Base-by-base conservation (phyloP, 2,113 vertebrate species). In the Diphyllodes magnificus region DNA sequence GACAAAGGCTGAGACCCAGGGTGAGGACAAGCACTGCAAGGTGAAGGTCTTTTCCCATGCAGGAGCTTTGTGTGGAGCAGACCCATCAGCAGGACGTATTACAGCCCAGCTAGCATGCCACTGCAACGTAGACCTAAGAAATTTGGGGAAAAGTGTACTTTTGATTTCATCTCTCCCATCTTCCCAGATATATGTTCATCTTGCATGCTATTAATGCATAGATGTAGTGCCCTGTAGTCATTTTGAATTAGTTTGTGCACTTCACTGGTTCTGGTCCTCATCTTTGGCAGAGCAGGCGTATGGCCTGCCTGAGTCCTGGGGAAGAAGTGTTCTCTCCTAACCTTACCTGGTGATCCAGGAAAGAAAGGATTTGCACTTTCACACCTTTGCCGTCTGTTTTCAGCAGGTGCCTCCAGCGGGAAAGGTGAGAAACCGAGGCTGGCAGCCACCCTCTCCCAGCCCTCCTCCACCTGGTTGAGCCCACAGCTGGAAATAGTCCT, bases 141-240 rank as follows among this genome's bases (percentile, higher is more conserved):
- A 75, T 70, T 1, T 42, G 20, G 25, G 9, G 11, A 5, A 30
- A 82, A 85, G n/a, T 56, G 10, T 45, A 23, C 56, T 82, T 91
- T 83, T 57, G 14, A 23, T 88, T 95, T 86, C 37, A 33, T 77
- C 51, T 92, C 27, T 93, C 31, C 30, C 21, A 16, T 80, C 61
- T 83, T 92, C 35, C 45, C 40, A 14, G 40, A 28, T 2, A 0
- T 47, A 31, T 50, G 83, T 93, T 69, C 59, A 31, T 65, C 44
- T 65, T 22, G 4, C 21, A 4, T 33, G 28, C 44, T 85, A 10
- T 70, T 89, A 60, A 25, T 42, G 40, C 45, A 20, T 18, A 85
- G 47, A 68, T 22, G 30, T 35, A 66, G 42, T 35, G 69, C 39
- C 28, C 21, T 65, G 35, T 54, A n/a, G n/a, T 39, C 9, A 31